Evolutionary conservation across 2,113 vertebrate genomes (phyloP).

Genomic region (Tricholaema leucomelas): DNA sequence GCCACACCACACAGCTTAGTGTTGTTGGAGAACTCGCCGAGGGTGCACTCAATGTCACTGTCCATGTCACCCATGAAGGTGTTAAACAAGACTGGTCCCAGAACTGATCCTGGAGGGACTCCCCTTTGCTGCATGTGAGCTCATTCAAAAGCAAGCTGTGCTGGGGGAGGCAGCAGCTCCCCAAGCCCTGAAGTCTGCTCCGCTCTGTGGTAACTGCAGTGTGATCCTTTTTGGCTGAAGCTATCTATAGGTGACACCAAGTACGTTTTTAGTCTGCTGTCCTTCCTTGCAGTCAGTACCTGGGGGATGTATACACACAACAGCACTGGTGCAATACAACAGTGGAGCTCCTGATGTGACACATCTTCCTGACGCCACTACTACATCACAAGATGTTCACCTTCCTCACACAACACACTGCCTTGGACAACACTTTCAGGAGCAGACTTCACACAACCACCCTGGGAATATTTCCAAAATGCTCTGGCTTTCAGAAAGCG

Average conservation of each 20-base stretch:
- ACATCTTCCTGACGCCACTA: background rate
- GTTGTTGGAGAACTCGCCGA: no score
- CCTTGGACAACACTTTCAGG: background rate
- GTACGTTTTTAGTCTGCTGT: background rate
- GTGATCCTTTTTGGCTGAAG: background rate
- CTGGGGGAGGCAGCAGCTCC: slow-evolving; percentile 5
- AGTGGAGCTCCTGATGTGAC: background rate
- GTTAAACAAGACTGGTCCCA: no score
- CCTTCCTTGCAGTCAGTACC: background rate
- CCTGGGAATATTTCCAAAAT: background rate
- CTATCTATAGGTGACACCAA: background rate
- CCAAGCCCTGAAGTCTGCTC: background rate
- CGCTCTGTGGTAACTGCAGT: background rate
- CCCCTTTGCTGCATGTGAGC: rapidly evolving
- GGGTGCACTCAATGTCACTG: no score
- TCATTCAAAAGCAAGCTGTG: background rate
- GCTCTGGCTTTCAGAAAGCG: background rate
- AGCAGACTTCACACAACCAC: background rate
- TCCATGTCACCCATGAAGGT: no score
- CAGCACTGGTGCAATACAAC: background rate
- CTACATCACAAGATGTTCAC: background rate
- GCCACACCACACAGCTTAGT: no score
- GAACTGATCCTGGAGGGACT: no score
- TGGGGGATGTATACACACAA: background rate
- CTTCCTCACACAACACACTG: background rate